phyloP scores from a whole-genome alignment of 2,797 vertebrate species.

The Eospalax fontanierii region DNA sequence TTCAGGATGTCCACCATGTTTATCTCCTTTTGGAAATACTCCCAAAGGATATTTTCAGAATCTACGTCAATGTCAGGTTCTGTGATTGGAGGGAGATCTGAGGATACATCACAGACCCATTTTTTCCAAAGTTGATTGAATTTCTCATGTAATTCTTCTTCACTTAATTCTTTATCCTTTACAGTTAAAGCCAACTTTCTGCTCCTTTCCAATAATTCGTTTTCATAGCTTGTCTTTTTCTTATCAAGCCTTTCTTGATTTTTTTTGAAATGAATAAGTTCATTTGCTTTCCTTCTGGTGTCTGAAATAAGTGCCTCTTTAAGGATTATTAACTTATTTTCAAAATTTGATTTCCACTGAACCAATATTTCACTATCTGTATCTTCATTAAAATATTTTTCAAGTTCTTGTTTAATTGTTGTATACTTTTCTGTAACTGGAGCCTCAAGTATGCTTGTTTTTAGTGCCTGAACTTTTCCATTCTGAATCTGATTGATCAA shows the following conservation, averaged over 20 bases:
- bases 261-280: constrained; percentile 65
- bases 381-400: constrained; percentile 86
- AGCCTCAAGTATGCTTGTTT: not conserved
- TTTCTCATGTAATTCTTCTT: constrained; percentile 68
- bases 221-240: constrained; percentile 82
- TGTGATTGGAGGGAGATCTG: not conserved
- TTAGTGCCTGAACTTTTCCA: constrained; percentile 54
- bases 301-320: constrained; percentile 80
- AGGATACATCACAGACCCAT: constrained; percentile 72
- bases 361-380: constrained; percentile 83
- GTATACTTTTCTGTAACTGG: constrained; percentile 70
- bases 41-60: constrained; percentile 77
- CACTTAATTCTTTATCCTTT: constrained; percentile 63
- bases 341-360: constrained; percentile 85
- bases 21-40: constrained; percentile 59
- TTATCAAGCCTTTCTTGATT: constrained; percentile 74
- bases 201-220: constrained; percentile 81
- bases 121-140: constrained; percentile 77
- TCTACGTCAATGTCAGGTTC: constrained; percentile 70
- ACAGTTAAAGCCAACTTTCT: constrained; percentile 76
- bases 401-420: constrained; percentile 72
- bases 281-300: constrained; percentile 55
- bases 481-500: constrained; percentile 85
- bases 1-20: fast-evolving
- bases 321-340: constrained; percentile 77